Base-by-base conservation (phyloP, 2,797 vertebrate species). In the Etheostoma nigrum region DNA sequence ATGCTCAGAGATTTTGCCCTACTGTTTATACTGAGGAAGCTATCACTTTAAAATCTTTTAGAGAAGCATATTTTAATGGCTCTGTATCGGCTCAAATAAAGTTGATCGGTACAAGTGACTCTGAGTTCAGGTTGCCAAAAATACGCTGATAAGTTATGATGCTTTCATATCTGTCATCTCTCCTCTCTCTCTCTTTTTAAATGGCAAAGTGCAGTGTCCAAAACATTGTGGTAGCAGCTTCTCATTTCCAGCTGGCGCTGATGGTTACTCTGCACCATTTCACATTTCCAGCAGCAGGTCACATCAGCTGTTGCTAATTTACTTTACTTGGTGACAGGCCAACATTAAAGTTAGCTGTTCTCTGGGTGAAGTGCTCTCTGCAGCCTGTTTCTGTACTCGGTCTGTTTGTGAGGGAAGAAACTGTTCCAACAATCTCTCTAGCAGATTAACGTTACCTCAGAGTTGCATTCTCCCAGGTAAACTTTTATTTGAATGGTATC, bases 221-320 rank as follows among this genome's bases (percentile, higher is more conserved):
- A 36, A 61, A n/a, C 42, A 61, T 30, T 45, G 42, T 11, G 3
- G 48, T 19, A 44, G 67, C 62, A 55, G 68, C 49, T 19, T 62
- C 33, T 73, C 21, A 63, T 72, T 49, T 55, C 70, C 57, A 61
- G 27, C 76, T 67, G 48, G 25, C 18, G 4, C 49, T 2, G 47
- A 48, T 6, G 0, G 49, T 27, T 11, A 2, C 33, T 53, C 47
- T 57, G 4, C n/a, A 12, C 52, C 5, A 11, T 54, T 53, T 67
- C 44, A 44, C 51, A 23, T 40, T 5, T 40, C 40, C 18, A 1
- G 27, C 64, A 68, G 64, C 23, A 48, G 58, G 52, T 74, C 58
- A 15, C 6, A 36, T 73, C 70, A 58, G 52, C 57, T 73, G 69
- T 23, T 2, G 33, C 42, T 55, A 62, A 72, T 67, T 40, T 55